Evolutionary conservation across 2,113 vertebrate species (phyloP), one percentile per base, ranked within the genome.

Genomic region (Fulmarus glacialis): DNA sequence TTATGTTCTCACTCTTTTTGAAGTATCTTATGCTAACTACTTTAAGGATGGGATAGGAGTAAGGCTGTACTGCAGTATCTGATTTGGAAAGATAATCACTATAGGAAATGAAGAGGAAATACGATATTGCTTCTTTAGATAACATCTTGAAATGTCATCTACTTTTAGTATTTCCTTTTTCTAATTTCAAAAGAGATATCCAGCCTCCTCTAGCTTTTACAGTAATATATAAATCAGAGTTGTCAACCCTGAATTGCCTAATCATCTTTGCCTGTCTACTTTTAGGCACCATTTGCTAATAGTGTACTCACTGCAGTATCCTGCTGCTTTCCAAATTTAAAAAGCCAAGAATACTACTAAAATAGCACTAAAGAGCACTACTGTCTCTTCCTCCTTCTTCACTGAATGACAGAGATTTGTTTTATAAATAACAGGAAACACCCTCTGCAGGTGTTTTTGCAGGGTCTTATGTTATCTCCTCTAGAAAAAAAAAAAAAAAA

Each of bases 361-460:
- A 95, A 93, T 78, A 87, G 14, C 47, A 74, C 11, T 55, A 38
- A 70, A 70, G 36, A 87, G 5, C 21, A 55, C 42, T 82, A 58
- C 36, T 66, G 5, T 68, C 36, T 93, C n/a, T 56, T 81, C 80
- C 11, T 97, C 8, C 55, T 89, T n/a, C 52, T 86, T 74, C 27
- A 30, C 15, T 77, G 52, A 94, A 50, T 87, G 75, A 56, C 64
- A 77, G 48, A 80, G 40, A 81, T 72, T 81, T 80, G 11, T 80
- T 95, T 92, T 52, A 87, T 58, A 86, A 91, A 73, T 90, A 92
- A 68, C 29, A 95, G 32, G 53, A 73, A 96, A 92, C 29, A 88
- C 11, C 34, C 38, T 87, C 40, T 63, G 45, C 84, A 95, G 72
- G 27, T 89, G 59, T 84, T 88, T 96, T 78, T 90, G 24, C 29